These are phyloP conservation scores for Rhinichthys osculus DNA, from an alignment of 2,797 vertebrate species.

Conservation along the genomic window DNA sequence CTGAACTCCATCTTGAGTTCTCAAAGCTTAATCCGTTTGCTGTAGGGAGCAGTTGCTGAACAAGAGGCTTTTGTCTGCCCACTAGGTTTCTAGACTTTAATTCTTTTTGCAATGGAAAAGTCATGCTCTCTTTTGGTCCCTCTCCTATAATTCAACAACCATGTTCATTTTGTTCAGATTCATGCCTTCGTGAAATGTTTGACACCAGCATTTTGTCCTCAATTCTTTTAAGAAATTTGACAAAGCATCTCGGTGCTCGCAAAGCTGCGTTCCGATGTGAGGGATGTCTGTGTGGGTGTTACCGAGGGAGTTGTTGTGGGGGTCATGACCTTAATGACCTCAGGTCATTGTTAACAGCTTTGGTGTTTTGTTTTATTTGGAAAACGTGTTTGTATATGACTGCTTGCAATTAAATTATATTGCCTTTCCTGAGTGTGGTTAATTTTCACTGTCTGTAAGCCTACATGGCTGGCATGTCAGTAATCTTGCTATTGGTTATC, in stretches of 20 bases:
- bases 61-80: constrained; percentile 39
- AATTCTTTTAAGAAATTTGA: constrained; percentile 9
- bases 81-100: constrained; percentile 21
- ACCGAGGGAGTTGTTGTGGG: background rate
- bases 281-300: background rate
- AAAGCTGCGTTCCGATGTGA: background rate
- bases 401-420: background rate
- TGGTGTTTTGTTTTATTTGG: background rate
- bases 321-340: constrained; percentile 44
- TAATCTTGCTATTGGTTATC: constrained; percentile 16
- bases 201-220: background rate
- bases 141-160: background rate
- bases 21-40: constrained; percentile 32
- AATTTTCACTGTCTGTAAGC: background rate
- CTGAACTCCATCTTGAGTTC: constrained; percentile 15
- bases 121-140: background rate
- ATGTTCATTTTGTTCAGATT: background rate
- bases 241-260: background rate
- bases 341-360: constrained; percentile 35
- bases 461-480: background rate
- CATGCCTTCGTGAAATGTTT: background rate
- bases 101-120: constrained; percentile 19
- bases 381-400: constrained; percentile 13
- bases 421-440: background rate
- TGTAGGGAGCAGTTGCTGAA: constrained; percentile 27